These are phyloP conservation scores for Gallirallus australis DNA, from an alignment of 2,797 vertebrate species.

Conservation along the genomic window DNA sequence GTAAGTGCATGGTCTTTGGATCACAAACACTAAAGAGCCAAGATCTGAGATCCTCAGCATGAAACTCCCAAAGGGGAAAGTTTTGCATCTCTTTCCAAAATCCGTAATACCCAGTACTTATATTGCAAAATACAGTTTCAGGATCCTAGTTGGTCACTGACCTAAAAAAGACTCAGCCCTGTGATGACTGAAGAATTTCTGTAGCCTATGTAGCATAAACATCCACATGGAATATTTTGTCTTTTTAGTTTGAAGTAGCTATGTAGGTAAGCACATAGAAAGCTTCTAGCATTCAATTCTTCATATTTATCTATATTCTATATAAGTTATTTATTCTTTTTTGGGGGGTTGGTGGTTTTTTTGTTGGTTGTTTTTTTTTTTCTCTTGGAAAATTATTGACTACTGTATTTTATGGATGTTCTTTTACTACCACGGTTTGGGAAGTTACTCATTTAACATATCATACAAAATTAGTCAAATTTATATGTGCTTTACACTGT, in stretches of 20 bases:
- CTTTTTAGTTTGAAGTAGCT: background rate
- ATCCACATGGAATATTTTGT: background rate
- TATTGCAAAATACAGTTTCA: background rate
- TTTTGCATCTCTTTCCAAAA: background rate
- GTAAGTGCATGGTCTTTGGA: background rate
- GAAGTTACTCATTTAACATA: background rate
- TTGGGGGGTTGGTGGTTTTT: too few species aligned
- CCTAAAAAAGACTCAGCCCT: background rate
- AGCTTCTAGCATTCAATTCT: background rate
- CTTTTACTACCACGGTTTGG: background rate
- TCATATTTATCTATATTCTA: background rate
- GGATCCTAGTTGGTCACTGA: background rate
- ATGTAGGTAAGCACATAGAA: background rate
- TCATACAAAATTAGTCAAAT: background rate
- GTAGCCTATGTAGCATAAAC: background rate
- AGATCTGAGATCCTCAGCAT: background rate
- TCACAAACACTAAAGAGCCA: background rate
- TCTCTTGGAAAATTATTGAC: background rate
- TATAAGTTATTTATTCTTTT: background rate
- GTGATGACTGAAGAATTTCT: background rate
- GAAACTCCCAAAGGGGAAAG: background rate
- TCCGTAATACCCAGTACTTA: background rate
- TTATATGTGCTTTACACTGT: background rate
- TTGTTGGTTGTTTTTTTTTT: background rate
- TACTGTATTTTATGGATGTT: background rate